Evolutionary conservation across 2,113 vertebrate species (phyloP), one percentile per base, ranked within the genome.

Genomic region (Tetrax tetrax): DNA sequence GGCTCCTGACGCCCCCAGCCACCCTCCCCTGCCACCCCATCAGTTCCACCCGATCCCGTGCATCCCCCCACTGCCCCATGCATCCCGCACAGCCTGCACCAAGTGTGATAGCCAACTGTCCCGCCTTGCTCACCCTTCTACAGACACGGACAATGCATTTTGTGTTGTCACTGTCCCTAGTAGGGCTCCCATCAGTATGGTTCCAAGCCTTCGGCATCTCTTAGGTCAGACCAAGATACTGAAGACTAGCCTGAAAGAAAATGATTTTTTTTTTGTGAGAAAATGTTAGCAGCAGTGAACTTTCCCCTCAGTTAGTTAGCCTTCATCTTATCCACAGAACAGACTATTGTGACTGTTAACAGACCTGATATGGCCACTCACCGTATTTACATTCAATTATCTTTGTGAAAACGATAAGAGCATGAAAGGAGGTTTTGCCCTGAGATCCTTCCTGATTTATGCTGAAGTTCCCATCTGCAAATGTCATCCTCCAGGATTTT

Each of bases 1-100:
- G 83, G 24, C 21, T 80, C 8, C 59, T 0, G 0, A 10, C 4
- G 0, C 23, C 19, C 41, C 41, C 14, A 15, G 41, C 41, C 41
- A 10, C 11, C 41, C 41, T n/a, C 41, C 41, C 14, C 41, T 43
- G 41, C 41, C 41, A 43, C 41, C 33, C 21, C 2, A 3, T 51
- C 37, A 4, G 3, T 27, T 5, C 38, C 29, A 43, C 24, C 23
- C 29, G 4, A n/a, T 11, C 10, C 24, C 4, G 1, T 19, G 50
- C 12, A 6, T 37, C 11, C 9, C 27, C 18, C 10, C 21, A 7
- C 61, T 12, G 25, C 37, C 37, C 35, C 4, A 0, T 8, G 10
- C 0, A 1, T 45, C 38, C 82, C 1, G 2, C 50, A 45, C 13
- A 71, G 57, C 38, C 37, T 37, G 24, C 69, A 13, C 12, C 3